phyloP scores from a whole-genome alignment of 2,113 vertebrate genomes.

The Cynopterus brachyotis region DNA sequence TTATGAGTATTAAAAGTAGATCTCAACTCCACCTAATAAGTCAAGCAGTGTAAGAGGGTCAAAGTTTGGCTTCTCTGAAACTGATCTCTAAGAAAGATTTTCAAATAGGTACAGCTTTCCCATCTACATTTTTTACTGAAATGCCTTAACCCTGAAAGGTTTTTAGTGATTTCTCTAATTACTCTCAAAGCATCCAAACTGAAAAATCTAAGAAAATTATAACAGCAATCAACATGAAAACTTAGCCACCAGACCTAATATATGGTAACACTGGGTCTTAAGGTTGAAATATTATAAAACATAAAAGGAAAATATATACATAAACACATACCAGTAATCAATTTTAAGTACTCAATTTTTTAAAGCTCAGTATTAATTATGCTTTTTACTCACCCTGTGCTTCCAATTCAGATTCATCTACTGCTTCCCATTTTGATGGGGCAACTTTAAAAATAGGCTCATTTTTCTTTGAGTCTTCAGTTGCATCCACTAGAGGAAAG shows the following conservation, averaged over 20 bases:
- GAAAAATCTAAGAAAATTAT: conserved; percentile 30
- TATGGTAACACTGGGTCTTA: background rate
- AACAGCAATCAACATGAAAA: background rate
- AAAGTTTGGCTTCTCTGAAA: conserved; percentile 26
- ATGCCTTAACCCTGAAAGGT: background rate
- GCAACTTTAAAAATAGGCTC: conserved; percentile 97
- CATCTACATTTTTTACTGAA: background rate
- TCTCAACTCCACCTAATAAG: background rate
- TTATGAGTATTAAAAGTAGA: background rate
- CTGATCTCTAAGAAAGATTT: background rate
- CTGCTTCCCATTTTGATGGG: conserved; percentile 98
- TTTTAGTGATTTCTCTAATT: conserved; percentile 13
- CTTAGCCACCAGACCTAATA: background rate
- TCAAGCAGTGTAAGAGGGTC: background rate
- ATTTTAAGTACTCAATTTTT: background rate
- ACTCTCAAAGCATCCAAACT: conserved; percentile 37
- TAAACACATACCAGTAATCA: background rate
- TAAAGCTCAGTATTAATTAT: background rate
- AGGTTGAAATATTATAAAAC: background rate
- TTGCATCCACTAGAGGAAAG: conserved; percentile 83
- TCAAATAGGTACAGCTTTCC: background rate
- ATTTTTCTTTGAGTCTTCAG: conserved; percentile 89
- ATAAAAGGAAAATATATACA: background rate
- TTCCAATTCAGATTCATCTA: conserved; percentile 94
- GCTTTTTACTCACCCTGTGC: conserved; percentile 90